phyloP scores from a whole-genome alignment of 2,888 invertebrate species.

The Thecophora atra region DNA sequence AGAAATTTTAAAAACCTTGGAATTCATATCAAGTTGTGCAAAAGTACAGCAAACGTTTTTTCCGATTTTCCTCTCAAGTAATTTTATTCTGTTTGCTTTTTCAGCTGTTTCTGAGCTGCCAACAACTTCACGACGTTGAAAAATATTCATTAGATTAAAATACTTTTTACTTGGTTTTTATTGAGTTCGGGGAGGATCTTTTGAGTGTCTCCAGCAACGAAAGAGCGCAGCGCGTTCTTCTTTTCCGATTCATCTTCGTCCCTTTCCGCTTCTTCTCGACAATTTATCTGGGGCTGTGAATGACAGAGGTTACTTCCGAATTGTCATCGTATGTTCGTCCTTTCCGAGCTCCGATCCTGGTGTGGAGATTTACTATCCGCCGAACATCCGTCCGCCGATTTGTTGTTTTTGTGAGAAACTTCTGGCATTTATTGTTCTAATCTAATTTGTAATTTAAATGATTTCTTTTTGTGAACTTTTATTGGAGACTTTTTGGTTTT shows the following conservation, averaged over 20 bases:
- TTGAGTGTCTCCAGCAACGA: not conserved
- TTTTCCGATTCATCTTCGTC: not conserved
- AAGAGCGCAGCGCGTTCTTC: too few relatives aligned
- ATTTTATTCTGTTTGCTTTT: constrained; percentile 23
- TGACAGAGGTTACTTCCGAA: constrained; percentile 20
- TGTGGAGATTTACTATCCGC: not conserved
- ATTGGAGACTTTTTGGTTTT: not conserved
- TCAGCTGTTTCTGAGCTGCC: constrained; percentile 35
- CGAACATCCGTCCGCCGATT: not conserved
- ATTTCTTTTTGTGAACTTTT: constrained; percentile 10
- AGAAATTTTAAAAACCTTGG: not conserved
- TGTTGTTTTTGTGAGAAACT: constrained; percentile 35
- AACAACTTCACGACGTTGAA: constrained; percentile 41
- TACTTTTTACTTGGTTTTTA: constrained; percentile 29
- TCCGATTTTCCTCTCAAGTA: constrained; percentile 6
- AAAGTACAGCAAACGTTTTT: not conserved
- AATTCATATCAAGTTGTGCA: not conserved
- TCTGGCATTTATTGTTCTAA: constrained; percentile 42
- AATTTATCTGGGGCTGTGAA: constrained; percentile 12
- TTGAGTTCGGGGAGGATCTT: not conserved
- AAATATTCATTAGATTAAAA: constrained; percentile 46
- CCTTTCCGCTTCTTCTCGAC: not conserved
- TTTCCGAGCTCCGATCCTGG: not conserved
- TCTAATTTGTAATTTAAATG: constrained; percentile 42
- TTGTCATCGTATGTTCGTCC: not conserved